phyloP scores from a whole-genome alignment of 2,113 vertebrate genomes.

The Marmota flaviventris region DNA sequence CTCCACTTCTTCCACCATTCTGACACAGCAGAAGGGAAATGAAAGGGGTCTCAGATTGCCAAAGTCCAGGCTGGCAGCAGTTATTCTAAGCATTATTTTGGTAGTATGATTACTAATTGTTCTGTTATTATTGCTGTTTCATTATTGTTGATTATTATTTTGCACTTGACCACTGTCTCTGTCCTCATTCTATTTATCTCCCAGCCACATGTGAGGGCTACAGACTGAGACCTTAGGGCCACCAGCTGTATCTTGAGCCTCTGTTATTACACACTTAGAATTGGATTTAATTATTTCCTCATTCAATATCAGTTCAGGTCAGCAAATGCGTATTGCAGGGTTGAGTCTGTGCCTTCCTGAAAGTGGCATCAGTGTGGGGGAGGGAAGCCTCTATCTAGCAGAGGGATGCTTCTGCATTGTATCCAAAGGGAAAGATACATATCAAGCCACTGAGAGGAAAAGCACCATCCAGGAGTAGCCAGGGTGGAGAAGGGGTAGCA shows the following conservation, averaged over 20 bases:
- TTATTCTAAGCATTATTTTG: background rate
- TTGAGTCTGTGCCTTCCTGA: background rate
- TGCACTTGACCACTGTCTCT: background rate
- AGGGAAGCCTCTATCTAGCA: background rate
- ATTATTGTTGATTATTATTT: background rate
- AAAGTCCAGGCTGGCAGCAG: background rate
- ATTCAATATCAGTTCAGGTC: background rate
- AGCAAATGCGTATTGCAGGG: background rate
- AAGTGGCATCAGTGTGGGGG: fast-evolving
- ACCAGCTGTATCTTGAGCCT: background rate
- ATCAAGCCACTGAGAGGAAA: background rate
- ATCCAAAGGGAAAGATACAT: background rate
- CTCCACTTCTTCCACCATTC: background rate
- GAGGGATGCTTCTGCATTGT: background rate
- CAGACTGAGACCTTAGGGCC: background rate
- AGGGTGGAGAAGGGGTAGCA: background rate
- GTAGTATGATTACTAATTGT: background rate
- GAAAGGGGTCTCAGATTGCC: background rate
- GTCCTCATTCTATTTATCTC: background rate
- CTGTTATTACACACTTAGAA: background rate
- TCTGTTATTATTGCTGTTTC: background rate
- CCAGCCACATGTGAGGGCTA: background rate
- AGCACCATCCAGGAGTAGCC: background rate
- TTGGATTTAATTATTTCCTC: background rate
- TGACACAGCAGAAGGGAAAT: background rate